A percentile compares a stretch with the other conserved stretches of the same genome.
Conservation (phyloP, 2,113 vertebrate genomes). For the Anhinga anhinga region DNA sequence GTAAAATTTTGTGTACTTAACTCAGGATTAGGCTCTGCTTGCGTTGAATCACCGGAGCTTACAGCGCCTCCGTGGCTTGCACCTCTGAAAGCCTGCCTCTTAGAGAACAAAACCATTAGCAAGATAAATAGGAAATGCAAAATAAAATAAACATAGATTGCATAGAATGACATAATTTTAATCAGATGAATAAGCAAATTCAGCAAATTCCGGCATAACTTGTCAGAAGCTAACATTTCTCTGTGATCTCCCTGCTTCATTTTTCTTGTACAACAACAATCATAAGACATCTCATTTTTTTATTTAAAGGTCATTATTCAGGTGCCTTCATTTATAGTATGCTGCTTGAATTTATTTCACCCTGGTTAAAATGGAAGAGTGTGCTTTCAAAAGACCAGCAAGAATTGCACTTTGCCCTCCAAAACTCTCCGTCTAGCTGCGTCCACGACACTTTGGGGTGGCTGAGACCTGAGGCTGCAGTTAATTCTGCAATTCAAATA, state of each 20-base stretch:
- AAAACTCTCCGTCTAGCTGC: not conserved
- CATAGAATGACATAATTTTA: not conserved
- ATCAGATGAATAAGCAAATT: not conserved
- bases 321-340: not conserved
- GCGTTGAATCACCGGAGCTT: not conserved
- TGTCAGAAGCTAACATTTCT: not conserved
- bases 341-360: not conserved
- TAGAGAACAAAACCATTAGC: not conserved
- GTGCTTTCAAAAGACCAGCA: not conserved
- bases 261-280: not conserved
- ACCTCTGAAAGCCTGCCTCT: not conserved
- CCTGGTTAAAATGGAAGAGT: not conserved
- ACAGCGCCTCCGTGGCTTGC: not conserved
- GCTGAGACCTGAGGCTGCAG: not conserved
- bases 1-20: not conserved
- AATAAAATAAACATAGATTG: not conserved
- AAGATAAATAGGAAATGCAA: constrained; percentile 16
- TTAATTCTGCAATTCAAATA: not conserved
- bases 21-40: not conserved
- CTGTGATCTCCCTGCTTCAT: not conserved
- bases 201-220: not conserved
- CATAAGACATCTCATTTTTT: not conserved
- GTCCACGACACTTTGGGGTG: not conserved
- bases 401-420: not conserved
- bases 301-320: not conserved